These are phyloP conservation scores for Pseudomyrmex concolor DNA, from an alignment of 1,140 invertebrate genomes.

Conservation along the genomic window DNA sequence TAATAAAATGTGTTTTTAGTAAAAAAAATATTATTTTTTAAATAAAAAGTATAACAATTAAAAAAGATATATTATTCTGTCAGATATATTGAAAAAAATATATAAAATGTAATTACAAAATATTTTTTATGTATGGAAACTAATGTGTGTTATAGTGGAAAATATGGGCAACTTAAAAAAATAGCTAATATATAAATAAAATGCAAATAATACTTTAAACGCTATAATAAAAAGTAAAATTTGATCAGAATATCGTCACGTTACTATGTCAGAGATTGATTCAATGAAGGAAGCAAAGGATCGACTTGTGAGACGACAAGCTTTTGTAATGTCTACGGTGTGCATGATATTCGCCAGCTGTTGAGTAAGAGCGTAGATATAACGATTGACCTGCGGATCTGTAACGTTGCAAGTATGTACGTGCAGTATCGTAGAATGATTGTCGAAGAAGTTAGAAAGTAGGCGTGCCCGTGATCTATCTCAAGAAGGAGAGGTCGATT, in stretches of 20 bases:
- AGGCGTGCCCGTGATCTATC: constrained; percentile 78
- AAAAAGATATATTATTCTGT: too few relatives aligned
- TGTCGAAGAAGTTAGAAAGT: constrained; percentile 81
- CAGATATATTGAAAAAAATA: too few relatives aligned
- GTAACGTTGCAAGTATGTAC: constrained; percentile 17
- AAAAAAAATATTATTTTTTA: too few relatives aligned
- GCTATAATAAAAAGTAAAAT: too few relatives aligned
- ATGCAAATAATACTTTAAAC: too few relatives aligned
- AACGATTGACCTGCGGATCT: constrained; percentile 53
- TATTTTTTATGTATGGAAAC: too few relatives aligned
- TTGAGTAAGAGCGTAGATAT: constrained; percentile 48
- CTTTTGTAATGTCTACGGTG: constrained; percentile 38
- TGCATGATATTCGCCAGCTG: background rate
- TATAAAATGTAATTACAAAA: too few relatives aligned
- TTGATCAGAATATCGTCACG: background rate
- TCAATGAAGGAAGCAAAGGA: background rate
- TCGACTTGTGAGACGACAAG: background rate
- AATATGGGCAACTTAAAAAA: too few relatives aligned
- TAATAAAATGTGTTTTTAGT: too few relatives aligned
- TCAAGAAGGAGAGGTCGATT: constrained; percentile 74
- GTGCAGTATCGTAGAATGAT: constrained; percentile 70
- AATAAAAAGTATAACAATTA: too few relatives aligned
- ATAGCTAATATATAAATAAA: too few relatives aligned
- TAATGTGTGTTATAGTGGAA: too few relatives aligned
- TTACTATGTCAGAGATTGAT: background rate